Conservation (phyloP, 2,113 vertebrate species). For the Megalops atlanticus region DNA sequence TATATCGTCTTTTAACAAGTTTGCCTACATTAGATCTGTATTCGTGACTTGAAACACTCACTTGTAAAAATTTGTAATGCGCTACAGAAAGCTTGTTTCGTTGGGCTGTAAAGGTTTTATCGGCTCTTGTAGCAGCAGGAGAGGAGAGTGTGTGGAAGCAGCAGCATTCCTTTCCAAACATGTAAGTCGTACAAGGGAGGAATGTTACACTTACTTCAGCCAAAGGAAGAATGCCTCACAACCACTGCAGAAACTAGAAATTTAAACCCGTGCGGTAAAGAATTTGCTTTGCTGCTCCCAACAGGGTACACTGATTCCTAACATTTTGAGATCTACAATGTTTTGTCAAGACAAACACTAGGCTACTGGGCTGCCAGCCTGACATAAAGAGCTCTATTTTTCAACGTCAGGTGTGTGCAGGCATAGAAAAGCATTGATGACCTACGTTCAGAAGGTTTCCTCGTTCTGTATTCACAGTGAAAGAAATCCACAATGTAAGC, state of each 20-base stretch:
- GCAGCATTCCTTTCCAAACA: conserved; percentile 74
- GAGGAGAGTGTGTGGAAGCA: conserved; percentile 60
- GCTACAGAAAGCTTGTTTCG: conserved; percentile 73
- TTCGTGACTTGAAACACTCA: conserved; percentile 77
- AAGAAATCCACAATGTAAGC: conserved; percentile 22
- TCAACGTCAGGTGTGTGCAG: not conserved
- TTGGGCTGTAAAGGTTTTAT: conserved; percentile 75
- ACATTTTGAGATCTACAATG: conserved; percentile 14
- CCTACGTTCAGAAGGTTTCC: conserved; percentile 13
- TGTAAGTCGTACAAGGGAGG: conserved; percentile 69
- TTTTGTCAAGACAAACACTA: conserved; percentile 17
- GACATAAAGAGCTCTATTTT: conserved; percentile 13
- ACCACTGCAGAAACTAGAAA: conserved; percentile 49
- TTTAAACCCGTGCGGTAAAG: conserved; percentile 51
- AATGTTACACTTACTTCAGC: conserved; percentile 44
- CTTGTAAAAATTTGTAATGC: conserved; percentile 69
- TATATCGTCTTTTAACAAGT: conserved; percentile 56
- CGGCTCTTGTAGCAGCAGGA: conserved; percentile 73
- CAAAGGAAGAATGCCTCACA: conserved; percentile 45
- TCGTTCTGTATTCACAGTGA: not conserved
- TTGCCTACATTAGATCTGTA: conserved; percentile 59
- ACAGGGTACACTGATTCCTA: conserved; percentile 27
- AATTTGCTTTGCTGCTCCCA: conserved; percentile 45
- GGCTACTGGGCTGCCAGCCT: conserved; percentile 1
- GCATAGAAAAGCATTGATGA: not conserved